These are phyloP conservation scores for Aegotheles bennettii DNA, from an alignment of 2,113 vertebrate genomes.

Conservation along the genomic window DNA sequence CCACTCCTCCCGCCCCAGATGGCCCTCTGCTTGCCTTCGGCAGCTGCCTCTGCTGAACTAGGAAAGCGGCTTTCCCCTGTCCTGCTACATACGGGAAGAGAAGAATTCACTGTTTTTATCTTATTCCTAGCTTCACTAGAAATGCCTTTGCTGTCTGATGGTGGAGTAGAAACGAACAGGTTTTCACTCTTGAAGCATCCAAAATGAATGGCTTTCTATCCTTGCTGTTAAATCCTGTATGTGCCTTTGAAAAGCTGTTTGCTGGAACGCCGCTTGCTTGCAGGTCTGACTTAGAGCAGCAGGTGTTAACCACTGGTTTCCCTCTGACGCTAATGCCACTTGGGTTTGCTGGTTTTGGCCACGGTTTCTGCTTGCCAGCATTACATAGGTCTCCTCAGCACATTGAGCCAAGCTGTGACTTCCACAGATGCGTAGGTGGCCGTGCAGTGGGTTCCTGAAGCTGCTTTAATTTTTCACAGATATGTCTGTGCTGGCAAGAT, in stretches of 20 bases:
- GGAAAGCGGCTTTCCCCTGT: background rate
- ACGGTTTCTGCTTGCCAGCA: background rate
- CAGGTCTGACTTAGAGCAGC: background rate
- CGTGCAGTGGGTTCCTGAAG: background rate
- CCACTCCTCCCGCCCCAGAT: rapidly evolving
- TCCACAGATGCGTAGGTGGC: background rate
- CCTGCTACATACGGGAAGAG: background rate
- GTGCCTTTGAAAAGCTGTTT: background rate
- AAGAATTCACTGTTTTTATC: background rate
- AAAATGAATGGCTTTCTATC: background rate
- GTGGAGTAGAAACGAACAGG: background rate
- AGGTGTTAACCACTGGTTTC: background rate
- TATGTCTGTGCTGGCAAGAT: background rate
- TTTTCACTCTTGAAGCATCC: background rate
- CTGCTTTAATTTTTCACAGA: background rate
- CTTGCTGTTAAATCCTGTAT: background rate
- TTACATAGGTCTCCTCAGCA: background rate
- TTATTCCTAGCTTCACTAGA: background rate
- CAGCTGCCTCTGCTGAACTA: background rate
- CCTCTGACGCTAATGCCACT: rapidly evolving
- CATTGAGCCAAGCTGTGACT: background rate
- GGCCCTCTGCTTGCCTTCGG: background rate
- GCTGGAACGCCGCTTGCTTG: background rate
- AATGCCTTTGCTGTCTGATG: background rate
- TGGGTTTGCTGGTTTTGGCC: background rate